These are phyloP conservation scores for Griposia aprilina DNA, from an alignment of 2,888 invertebrate species.

Conservation along the genomic window DNA sequence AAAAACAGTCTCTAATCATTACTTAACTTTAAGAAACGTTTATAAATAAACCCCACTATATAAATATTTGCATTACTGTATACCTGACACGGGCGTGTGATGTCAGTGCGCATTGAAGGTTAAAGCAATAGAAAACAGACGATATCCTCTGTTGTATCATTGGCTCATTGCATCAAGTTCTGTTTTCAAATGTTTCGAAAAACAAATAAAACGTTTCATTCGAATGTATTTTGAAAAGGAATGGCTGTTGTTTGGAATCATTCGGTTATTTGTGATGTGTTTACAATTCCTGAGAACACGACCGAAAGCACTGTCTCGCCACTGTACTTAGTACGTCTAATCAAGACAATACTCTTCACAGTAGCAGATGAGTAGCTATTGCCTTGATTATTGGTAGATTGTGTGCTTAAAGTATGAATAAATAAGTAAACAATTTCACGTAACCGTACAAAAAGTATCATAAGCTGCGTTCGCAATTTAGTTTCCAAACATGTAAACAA, in stretches of 20 bases:
- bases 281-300: neutral
- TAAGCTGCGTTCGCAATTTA: neutral
- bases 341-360: neutral
- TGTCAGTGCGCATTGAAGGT: conserved; percentile 52
- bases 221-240: conserved; percentile 21
- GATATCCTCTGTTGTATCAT: conserved; percentile 36
- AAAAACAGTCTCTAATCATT: too few relatives aligned
- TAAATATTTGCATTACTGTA: conserved; percentile 17
- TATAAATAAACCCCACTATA: neutral
- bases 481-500: neutral
- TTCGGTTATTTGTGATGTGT: neutral
- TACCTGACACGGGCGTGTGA: conserved; percentile 21
- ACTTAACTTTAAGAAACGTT: too few relatives aligned
- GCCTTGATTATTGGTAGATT: neutral
- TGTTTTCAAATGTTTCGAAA: conserved; percentile 34
- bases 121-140: conserved; percentile 46
- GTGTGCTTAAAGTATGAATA: neutral
- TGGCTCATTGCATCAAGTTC: conserved; percentile 18
- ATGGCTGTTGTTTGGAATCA: neutral
- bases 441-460: neutral
- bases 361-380: neutral
- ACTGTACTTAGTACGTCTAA: neutral
- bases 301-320: too few relatives aligned
- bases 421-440: neutral
- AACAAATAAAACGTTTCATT: conserved; percentile 18